Conservation (phyloP, 1,140 invertebrate species). For the Whitmania pigra region DNA sequence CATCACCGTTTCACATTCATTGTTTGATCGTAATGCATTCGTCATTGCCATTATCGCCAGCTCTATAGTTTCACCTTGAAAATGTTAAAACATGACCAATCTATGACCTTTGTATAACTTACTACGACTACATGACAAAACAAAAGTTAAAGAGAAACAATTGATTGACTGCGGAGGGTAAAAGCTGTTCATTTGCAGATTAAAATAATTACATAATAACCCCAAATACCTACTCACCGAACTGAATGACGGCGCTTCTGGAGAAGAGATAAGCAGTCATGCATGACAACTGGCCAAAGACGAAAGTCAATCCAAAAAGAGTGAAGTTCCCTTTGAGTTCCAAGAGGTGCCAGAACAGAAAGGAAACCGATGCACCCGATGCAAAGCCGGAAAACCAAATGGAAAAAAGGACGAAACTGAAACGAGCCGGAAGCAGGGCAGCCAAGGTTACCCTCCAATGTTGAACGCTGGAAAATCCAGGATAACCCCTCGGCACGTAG, state of each 20-base stretch:
- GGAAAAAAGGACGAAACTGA: slow-evolving; percentile 66
- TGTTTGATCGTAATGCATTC: too few species aligned
- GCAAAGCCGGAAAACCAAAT: slow-evolving; percentile 96
- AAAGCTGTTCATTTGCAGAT: too few species aligned
- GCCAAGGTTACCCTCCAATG: background rate
- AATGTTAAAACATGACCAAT: too few species aligned
- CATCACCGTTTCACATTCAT: too few species aligned
- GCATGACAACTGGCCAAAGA: slow-evolving; percentile 8
- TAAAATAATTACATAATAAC: too few species aligned
- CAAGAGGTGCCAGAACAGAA: slow-evolving; percentile 90
- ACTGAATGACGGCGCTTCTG: slow-evolving; percentile 75
- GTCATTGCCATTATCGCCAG: too few species aligned
- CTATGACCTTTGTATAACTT: too few species aligned
- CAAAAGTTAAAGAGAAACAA: too few species aligned
- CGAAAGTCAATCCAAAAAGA: slow-evolving; percentile 54
- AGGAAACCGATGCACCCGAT: slow-evolving; percentile 88
- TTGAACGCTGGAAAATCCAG: slow-evolving; percentile 3
- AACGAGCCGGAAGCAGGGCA: background rate
- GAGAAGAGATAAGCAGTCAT: slow-evolving; percentile 8
- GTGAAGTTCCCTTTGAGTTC: slow-evolving; percentile 86
- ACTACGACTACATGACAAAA: too few species aligned
- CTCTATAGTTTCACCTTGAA: too few species aligned
- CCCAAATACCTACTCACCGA: slow-evolving; percentile 43
- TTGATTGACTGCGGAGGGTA: too few species aligned
- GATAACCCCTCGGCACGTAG: background rate